Evolutionary conservation across 2,113 vertebrate genomes (phyloP), one percentile per base, ranked within the genome.

Genomic region (Canis aureus): DNA sequence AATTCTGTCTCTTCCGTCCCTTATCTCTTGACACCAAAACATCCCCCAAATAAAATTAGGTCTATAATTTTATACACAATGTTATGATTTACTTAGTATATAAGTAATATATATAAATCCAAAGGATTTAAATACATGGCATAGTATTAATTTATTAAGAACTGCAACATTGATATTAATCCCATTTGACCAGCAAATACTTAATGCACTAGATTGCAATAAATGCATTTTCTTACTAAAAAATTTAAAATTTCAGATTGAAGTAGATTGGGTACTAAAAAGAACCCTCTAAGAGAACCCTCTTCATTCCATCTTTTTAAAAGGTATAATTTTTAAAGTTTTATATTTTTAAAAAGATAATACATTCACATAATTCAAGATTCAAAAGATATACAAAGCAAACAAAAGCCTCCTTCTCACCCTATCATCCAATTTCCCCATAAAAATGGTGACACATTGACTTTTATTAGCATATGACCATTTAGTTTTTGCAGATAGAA

Each of bases 131-230:
- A 96, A 53, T 71, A 27, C 4, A 51, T 80, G 19, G 51, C 15
- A 32, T 64, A 66, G 23, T 59, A 73, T 62, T 95, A 71, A 62
- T 13, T 90, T 90, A 81, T 51, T 87, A 32, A 84, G 59, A 90
- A 85, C 2, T 12, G 17, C 82, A 76, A 60, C 29, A 69, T 92
- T 94, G 83, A 79, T 7, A 32, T 94, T 97, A 81, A 94, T 80
- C 94, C 94, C 67, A 80, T 66, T 89, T 95, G 76, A 64, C 23
- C 84, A 73, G 32, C 43, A 93, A 95, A 35, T 93, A 59, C n/a
- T 32, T 64, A 94, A 97, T 89, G 38, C 4, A 69, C 27, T 82
- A 83, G 9, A 91, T 5, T 79, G 20, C 7, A 90, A 2, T 66
- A 57, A 92, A 57, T 80, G 4, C 13, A 66, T 71, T 69, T 91